Percentiles rank a stretch among this genome's conserved stretches.
phyloP scores from a whole-genome alignment of 2,797 vertebrate genomes.

The Siniperca obscura region DNA sequence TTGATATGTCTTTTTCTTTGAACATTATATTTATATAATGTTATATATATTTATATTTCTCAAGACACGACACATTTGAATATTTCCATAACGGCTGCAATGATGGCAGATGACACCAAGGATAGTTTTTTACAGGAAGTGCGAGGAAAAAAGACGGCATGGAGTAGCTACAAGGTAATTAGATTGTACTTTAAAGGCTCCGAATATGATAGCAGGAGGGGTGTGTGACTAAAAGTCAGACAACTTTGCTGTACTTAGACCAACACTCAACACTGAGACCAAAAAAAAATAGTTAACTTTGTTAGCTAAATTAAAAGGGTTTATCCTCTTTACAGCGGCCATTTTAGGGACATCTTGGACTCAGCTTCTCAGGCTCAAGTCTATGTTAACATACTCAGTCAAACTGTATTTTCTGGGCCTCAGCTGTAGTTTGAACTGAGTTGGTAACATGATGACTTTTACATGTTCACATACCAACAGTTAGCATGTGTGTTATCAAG shows the following conservation, averaged over 20 bases:
- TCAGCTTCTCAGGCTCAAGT: too few species aligned
- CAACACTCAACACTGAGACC: background rate
- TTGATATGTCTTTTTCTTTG: background rate
- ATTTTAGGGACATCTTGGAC: background rate
- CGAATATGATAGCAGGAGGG: background rate
- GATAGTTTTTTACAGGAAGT: background rate
- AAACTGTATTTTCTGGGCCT: background rate
- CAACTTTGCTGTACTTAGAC: background rate
- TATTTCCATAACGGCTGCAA: slow-evolving; percentile 1
- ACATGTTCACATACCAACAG: background rate
- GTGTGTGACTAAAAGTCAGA: background rate
- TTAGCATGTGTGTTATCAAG: background rate
- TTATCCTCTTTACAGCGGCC: slow-evolving; percentile 10
- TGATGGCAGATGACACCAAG: background rate
- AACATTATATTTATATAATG: slow-evolving; percentile 5
- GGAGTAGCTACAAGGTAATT: background rate
- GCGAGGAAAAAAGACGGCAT: background rate
- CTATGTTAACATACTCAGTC: background rate
- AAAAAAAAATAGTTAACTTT: background rate
- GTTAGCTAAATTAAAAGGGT: background rate
- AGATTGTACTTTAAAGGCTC: background rate
- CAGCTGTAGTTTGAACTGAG: background rate
- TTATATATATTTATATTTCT: background rate
- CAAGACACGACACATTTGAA: background rate
- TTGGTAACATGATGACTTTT: background rate